Evolutionary conservation across 2,113 vertebrate genomes (phyloP), one percentile per base, ranked within the genome.

Genomic region (Trochalopteron elliotii): DNA sequence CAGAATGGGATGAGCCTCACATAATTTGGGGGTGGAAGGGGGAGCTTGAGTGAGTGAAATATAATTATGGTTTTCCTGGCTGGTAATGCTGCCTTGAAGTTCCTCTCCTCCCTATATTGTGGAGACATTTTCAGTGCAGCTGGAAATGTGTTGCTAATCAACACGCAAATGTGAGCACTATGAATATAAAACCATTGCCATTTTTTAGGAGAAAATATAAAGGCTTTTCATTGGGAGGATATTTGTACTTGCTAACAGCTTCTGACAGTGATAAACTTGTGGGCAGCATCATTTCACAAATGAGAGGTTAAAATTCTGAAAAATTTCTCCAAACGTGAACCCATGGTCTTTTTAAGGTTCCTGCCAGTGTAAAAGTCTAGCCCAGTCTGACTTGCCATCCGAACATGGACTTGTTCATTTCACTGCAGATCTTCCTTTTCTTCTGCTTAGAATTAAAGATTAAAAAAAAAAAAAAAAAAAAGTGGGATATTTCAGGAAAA

Each of bases 51-150:
- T 90, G 52, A 96, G 82, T 94, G 94, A 97, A 95, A 95, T 93
- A 92, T 95, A 97, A 98, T 97, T 97, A 97, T 80, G 87, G 86
- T 95, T 97, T 97, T 76, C 93, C 91, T 97, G 52, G 80, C 69
- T 95, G 90, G 72, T 94, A 77, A 65, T 84, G 50, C 76, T 91
- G 17, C 95, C 87, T 94, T 89, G 78, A 92, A 97, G 89, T 89
- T 95, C 24, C 78, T 89, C 91, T 97, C 95, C 90, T 97, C 92
- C 87, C 72, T 93, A 47, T 88, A 88, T 93, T 95, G 78, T 81
- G 69, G 97, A 97, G 96, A 89, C 22, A 67, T 80, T 96, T 94
- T 95, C 82, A 47, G 64, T 95, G 72, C 94, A 97, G 90, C 96
- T 97, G 93, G 94, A 87, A 89, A 71, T 61, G 77, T 77, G 88